A percentile compares a stretch with the other conserved stretches of the same genome.
Evolutionary conservation across 1,140 invertebrate genomes (phyloP).

Genomic region (Neotoxoptera formosana): DNA sequence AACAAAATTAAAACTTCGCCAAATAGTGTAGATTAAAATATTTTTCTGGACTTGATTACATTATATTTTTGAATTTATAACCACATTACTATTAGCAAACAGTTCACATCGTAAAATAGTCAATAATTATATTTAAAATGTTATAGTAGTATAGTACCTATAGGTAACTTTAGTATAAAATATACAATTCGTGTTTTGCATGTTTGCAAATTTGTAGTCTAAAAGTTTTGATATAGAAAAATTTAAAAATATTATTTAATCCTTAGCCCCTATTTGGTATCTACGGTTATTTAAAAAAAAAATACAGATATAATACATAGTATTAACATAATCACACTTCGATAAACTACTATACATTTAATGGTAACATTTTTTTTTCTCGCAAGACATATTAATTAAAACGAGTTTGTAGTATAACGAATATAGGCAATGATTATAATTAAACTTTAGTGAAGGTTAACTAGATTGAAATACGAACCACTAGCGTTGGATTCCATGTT

Average conservation of each 20-base stretch:
- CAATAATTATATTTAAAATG: neutral
- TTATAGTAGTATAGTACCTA: no score
- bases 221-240: conserved; percentile 1
- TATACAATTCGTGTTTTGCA: neutral
- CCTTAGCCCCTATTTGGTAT: neutral
- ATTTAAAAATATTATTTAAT: neutral
- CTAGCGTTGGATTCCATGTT: neutral
- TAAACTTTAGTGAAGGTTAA: neutral
- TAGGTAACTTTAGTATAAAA: neutral
- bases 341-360: neutral
- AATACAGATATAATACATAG: neutral
- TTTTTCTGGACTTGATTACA: neutral
- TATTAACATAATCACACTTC: neutral
- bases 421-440: neutral
- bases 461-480: neutral
- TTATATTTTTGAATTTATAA: neutral
- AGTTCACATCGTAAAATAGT: no score
- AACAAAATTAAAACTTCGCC: neutral
- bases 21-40: neutral
- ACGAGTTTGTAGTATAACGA: neutral
- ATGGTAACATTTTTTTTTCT: neutral
- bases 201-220: neutral
- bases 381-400: neutral
- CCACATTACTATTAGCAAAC: no score
- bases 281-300: neutral